Evolutionary conservation across 2,797 vertebrate species (phyloP).

Genomic region (Anisognathus igniventris): DNA sequence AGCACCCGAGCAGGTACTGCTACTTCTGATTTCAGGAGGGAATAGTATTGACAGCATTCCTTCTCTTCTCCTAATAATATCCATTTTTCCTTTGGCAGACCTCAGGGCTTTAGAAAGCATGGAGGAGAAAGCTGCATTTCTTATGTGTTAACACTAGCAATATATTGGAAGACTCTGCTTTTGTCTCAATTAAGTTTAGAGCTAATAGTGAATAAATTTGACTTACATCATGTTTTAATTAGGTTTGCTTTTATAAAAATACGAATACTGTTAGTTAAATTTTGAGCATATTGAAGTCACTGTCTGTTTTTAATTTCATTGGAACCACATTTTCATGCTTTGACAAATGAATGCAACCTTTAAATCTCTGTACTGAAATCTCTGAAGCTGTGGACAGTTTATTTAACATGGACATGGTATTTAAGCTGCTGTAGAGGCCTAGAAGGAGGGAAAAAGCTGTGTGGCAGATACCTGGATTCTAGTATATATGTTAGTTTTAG

Average conservation of each 20-base stretch:
- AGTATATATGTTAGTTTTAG: neutral
- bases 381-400: neutral
- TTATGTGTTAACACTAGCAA: neutral
- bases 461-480: neutral
- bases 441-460: neutral
- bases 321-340: neutral
- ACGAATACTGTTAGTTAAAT: neutral
- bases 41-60: neutral
- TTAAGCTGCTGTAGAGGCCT: neutral
- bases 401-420: neutral
- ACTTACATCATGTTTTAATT: neutral
- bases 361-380: neutral
- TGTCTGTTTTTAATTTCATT: neutral
- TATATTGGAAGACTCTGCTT: neutral
- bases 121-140: neutral
- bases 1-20: neutral
- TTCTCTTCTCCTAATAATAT: neutral
- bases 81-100: neutral
- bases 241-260: slow-evolving; percentile 2
- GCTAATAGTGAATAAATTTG: neutral
- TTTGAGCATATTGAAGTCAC: neutral
- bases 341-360: neutral
- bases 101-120: neutral
- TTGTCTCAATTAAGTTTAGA: neutral
- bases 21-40: neutral